Base-by-base conservation (phyloP, 2,113 vertebrate genomes). In the Shinisaurus crocodilurus region DNA sequence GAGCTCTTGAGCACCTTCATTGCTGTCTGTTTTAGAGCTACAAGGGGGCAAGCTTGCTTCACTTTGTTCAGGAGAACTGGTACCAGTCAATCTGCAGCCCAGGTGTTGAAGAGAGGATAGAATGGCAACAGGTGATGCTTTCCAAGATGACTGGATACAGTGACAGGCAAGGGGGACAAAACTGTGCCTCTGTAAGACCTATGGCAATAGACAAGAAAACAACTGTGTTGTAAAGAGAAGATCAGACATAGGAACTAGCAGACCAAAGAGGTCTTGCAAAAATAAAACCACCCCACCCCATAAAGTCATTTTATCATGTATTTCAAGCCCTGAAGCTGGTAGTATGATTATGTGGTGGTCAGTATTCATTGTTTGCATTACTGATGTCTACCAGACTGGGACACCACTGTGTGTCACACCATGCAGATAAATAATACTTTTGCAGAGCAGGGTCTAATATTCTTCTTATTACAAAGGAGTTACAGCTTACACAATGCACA, bases 121-220 rank as follows among this genome's bases (percentile, higher is more conserved):
- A 72, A 90, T 23, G 57, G 7, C 1, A 29, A 65, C 20, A 13
- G 40, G 25, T 45, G 79, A 70, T 34, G 80, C 10, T 67, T 70
- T 65, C 85, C 70, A 1, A 70, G 48, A 43, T 63, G 43, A n/a
- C 0, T 60, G 29, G 34, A 76, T 1, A 13, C 1, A 2, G 27
- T 34, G 50, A 88, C 80, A 60, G 48, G 86, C 5, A 23, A 83
- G 40, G 34, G 63, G 70, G 4, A 34, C 1, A 34, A 82, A 77
- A 27, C 48, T 81, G 54, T 34, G 77, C 87, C 89, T 84, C 0
- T 8, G 29, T 16, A 70, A 87, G 63, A 93, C 85, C 96, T 96
- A 4, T 0, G 77, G 54, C 88, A 25, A 91, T n/a, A 92, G 29
- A 90, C 29, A 63, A 45, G 5, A 76, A 27, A 74, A 48, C 16